Evolutionary conservation across 2,888 invertebrate genomes (phyloP).

Genomic region (Agrochola circellaris): DNA sequence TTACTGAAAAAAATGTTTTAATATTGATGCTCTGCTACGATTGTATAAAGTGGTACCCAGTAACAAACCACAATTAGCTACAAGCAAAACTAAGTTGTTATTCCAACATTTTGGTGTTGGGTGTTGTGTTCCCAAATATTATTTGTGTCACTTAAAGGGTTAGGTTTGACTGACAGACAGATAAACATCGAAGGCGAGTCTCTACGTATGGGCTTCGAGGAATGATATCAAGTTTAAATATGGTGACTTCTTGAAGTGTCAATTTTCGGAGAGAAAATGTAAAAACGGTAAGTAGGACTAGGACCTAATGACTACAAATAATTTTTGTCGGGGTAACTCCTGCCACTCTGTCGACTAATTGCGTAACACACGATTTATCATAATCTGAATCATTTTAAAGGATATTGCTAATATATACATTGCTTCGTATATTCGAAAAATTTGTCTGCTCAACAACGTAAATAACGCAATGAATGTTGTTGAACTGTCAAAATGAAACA

Average conservation of each 20-base stretch:
- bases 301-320: background rate
- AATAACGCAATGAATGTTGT: no score
- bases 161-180: constrained; percentile 70
- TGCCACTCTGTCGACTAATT: no score
- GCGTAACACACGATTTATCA: no score
- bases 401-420: no score
- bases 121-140: constrained; percentile 86
- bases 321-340: background rate
- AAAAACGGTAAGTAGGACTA: no score
- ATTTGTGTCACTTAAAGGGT: constrained; percentile 83
- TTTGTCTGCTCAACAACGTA: no score
- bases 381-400: no score
- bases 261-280: background rate
- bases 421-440: no score
- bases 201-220: constrained; percentile 29
- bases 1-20: background rate
- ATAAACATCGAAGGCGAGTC: constrained; percentile 60
- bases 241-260: constrained; percentile 17
- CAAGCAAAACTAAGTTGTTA: constrained; percentile 26
- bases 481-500: no score
- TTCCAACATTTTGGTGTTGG: constrained; percentile 42
- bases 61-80: constrained; percentile 35
- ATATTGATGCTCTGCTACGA: background rate
- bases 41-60: background rate
- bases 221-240: constrained; percentile 27